phyloP scores from a whole-genome alignment of 37 sponge, comb jelly and placozoan species.

The Geodia barretti region DNA sequence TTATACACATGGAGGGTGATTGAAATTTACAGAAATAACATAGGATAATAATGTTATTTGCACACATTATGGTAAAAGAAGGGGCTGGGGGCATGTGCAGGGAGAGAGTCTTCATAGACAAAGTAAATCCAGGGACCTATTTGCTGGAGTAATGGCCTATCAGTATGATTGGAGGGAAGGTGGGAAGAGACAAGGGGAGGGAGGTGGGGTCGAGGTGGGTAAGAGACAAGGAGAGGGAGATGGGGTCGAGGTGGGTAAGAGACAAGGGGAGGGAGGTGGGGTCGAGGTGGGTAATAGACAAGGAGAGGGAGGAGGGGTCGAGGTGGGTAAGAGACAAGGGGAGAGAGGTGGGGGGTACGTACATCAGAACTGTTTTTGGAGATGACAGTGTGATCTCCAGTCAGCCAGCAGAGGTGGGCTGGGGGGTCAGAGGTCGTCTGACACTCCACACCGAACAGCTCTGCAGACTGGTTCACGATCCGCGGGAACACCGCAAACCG shows the following conservation, averaged over 20 bases:
- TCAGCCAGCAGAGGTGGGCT: constrained; percentile 21
- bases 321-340: background rate
- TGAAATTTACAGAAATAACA: too few relatives aligned
- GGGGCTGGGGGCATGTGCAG: too few relatives aligned
- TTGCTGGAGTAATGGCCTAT: background rate
- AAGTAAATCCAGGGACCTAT: too few relatives aligned
- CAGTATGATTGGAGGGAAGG: background rate
- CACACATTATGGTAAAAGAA: too few relatives aligned
- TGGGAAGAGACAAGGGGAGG: background rate
- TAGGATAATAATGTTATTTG: too few relatives aligned
- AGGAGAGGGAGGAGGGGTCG: background rate
- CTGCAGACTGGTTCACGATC: background rate
- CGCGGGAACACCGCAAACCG: background rate
- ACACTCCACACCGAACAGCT: constrained; percentile 28
- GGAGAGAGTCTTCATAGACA: too few relatives aligned
- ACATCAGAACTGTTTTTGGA: too few relatives aligned
- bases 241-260: background rate
- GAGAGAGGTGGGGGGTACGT: background rate
- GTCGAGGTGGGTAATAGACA: background rate
- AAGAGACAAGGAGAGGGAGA: background rate
- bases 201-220: background rate
- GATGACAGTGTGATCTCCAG: background rate
- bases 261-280: background rate
- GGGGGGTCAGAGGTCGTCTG: constrained; percentile 15
- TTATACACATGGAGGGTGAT: too few relatives aligned